Conservation (phyloP, 1,140 invertebrate species). For the Drosophila elegans region DNA sequence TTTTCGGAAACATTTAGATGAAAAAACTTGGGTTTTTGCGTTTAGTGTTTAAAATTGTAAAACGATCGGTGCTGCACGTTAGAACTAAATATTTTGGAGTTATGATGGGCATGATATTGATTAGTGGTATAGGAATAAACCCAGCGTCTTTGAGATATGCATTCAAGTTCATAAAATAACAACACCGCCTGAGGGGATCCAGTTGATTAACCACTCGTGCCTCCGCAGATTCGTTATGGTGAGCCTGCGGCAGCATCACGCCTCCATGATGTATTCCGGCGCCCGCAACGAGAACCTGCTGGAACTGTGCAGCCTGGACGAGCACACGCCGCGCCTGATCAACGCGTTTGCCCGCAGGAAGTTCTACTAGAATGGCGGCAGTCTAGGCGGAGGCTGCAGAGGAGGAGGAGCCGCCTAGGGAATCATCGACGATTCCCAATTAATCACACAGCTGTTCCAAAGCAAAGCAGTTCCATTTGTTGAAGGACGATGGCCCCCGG, state of each 20-base stretch:
- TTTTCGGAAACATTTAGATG: no score
- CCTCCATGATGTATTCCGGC: conserved; percentile 67
- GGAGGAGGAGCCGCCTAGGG: neutral
- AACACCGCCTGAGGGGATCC: neutral
- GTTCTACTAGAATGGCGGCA: conserved; percentile 32
- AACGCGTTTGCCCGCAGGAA: conserved; percentile 61
- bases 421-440: neutral
- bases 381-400: conserved; percentile 13
- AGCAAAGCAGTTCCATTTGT: conserved; percentile 18
- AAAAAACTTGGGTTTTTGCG: no score
- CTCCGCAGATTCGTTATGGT: conserved; percentile 68
- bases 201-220: neutral
- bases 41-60: no score
- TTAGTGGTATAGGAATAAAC: no score
- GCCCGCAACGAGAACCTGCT: conserved; percentile 65
- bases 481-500: conserved; percentile 31
- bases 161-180: neutral
- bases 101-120: no score
- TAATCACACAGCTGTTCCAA: conserved; percentile 9
- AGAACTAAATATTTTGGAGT: no score
- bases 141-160: no score
- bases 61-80: no score
- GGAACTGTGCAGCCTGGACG: conserved; percentile 73
- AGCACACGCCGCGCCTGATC: conserved; percentile 69
- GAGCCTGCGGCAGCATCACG: conserved; percentile 52